Percentiles rank a stretch among this genome's conserved stretches.
Evolutionary conservation across 2,113 vertebrate species (phyloP).

Genomic region (Archocentrus centrarchus): DNA sequence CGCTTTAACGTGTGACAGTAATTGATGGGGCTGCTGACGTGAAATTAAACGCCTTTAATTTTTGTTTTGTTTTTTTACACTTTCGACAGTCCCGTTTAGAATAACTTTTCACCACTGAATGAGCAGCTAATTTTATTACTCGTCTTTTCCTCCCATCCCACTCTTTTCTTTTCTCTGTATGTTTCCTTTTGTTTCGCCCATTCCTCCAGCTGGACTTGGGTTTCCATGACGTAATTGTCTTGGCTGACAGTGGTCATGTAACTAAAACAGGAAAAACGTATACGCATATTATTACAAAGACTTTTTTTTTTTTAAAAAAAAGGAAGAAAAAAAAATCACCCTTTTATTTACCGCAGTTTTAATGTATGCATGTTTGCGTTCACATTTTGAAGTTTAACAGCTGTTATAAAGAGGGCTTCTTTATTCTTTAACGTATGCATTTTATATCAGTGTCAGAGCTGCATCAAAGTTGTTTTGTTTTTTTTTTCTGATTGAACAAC

Average conservation of each 20-base stretch:
- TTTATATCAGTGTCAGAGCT: background rate
- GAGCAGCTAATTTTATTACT: background rate
- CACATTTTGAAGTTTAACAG: background rate
- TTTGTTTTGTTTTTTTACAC: background rate
- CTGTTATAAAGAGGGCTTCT: background rate
- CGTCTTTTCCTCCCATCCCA: background rate
- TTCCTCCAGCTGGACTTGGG: slow-evolving; percentile 69
- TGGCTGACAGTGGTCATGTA: slow-evolving; percentile 63
- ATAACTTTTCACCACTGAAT: background rate
- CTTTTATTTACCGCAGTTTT: background rate
- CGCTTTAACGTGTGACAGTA: slow-evolving; percentile 12
- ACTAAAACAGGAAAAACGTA: slow-evolving; percentile 1
- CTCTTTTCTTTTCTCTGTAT: background rate
- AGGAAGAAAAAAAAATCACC: no score
- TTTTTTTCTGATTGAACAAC: background rate
- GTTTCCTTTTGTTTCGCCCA: slow-evolving; percentile 78
- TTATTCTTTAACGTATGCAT: background rate
- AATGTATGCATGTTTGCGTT: background rate
- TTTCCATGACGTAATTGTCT: slow-evolving; percentile 84
- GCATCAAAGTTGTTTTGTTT: background rate
- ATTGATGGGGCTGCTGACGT: background rate
- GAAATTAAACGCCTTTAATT: slow-evolving; percentile 25
- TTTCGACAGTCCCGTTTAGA: background rate
- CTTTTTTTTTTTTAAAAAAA: background rate
- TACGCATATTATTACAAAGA: background rate